Conservation (phyloP, 2,797 vertebrate species). For the Lutjanus argentimaculatus region DNA sequence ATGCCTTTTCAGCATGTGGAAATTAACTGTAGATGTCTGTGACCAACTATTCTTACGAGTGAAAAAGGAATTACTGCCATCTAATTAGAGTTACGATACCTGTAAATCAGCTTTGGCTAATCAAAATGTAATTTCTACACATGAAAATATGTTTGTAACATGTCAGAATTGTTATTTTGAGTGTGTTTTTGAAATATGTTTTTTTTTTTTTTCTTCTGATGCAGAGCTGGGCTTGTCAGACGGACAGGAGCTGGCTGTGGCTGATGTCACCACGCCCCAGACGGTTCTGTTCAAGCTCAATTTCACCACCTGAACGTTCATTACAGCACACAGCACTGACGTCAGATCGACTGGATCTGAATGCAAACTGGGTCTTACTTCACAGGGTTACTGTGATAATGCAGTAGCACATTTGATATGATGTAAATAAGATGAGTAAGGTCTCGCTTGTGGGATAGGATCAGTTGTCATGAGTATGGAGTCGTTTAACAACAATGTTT, state of each 20-base stretch:
- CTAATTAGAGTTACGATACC: not conserved
- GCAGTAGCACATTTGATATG: constrained; percentile 55
- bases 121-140: no score
- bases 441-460: constrained; percentile 29
- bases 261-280: constrained; percentile 96
- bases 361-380: constrained; percentile 26
- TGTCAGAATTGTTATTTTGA: no score
- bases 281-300: constrained; percentile 98
- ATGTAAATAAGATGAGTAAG: constrained; percentile 64
- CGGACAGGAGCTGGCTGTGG: constrained; percentile 96
- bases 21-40: no score
- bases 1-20: no score
- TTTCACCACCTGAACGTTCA: constrained; percentile 88
- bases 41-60: no score
- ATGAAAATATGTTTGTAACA: no score
- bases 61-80: no score
- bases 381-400: constrained; percentile 31
- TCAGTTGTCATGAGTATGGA: constrained; percentile 33
- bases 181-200: not conserved
- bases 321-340: constrained; percentile 36
- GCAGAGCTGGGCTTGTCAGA: constrained; percentile 96
- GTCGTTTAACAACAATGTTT: constrained; percentile 40
- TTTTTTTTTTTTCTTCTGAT: not conserved
- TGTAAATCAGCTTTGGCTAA: not conserved
- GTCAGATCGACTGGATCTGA: constrained; percentile 12